Evolutionary conservation across 2,888 invertebrate genomes (phyloP).

Genomic region (Xanthorhoe designata): DNA sequence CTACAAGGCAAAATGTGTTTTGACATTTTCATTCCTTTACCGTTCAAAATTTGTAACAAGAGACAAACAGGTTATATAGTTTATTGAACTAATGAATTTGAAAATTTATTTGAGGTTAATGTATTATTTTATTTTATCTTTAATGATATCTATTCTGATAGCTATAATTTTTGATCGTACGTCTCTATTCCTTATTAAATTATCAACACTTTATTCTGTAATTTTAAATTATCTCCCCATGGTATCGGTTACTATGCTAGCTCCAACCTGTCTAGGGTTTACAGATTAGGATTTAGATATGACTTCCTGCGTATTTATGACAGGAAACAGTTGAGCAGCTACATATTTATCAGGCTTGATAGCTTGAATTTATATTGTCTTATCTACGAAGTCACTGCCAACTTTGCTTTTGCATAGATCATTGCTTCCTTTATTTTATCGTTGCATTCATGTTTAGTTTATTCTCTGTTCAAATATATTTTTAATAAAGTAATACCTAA

Average conservation of each 20-base stretch:
- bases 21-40: too few species aligned
- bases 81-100: too few species aligned
- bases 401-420: constrained; percentile 22
- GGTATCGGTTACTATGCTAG: constrained; percentile 22
- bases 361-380: constrained; percentile 31
- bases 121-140: too few species aligned
- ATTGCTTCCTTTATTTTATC: background rate
- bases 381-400: constrained; percentile 23
- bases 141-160: too few species aligned
- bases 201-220: too few species aligned
- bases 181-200: too few species aligned
- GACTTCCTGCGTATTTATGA: constrained; percentile 35
- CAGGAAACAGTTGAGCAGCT: constrained; percentile 30
- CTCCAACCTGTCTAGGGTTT: constrained; percentile 26
- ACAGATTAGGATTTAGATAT: constrained; percentile 34
- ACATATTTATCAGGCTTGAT: constrained; percentile 31
- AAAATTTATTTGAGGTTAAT: too few species aligned
- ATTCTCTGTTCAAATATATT: background rate
- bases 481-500: background rate
- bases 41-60: too few species aligned
- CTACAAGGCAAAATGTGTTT: too few species aligned
- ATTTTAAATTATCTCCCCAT: too few species aligned
- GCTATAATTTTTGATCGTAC: too few species aligned
- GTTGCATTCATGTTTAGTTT: background rate
- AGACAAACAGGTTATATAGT: too few species aligned